Base-by-base conservation (phyloP, 2,888 invertebrate genomes). In the Norana najaformis region DNA sequence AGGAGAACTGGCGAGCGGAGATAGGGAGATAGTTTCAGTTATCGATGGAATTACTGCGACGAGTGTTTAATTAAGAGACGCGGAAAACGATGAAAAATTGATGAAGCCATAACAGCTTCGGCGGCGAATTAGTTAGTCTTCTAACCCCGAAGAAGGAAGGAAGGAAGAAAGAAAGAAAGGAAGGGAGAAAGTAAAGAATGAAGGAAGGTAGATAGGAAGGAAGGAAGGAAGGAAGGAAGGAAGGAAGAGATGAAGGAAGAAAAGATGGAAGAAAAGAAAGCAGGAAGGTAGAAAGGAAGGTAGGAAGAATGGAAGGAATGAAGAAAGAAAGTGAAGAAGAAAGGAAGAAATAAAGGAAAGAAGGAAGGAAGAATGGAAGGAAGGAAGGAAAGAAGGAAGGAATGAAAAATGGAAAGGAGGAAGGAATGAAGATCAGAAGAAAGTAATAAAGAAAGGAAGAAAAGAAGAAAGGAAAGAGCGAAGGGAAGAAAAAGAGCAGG, bases 41-140 rank as follows among this genome's bases (percentile, higher is more conserved):
- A 69, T 69, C 69, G 69, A 69, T 69, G 11, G 69, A 69, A 69
- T 69, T 69, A 69, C 69, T 1, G n/a, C 69, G 69, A 69, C 69
- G 69, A n/a, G 30, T 69, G 69, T 69, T 69, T 69, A 69, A 69
- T 69, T 69, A 69, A 69, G 69, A 69, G 69, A 69, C 30, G 69
- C 69, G 69, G 30, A 69, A 69, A n/a, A 69, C 69, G 69, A 69
- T 69, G 69, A 69, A 69, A 69, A 69, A 69, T 69, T 69, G n/a
- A 69, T n/a, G 69, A 30, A 30, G 69, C 69, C 69, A 69, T 69
- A 69, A 69, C 69, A 69, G 69, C 69, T n/a, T n/a, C 69, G 69
- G 69, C 69, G 69, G n/a, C 69, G 69, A 69, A 69, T 69, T 69
- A 16, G 69, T 69, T 69, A 16, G 69, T n/a, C 69, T n/a, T 8